Conservation (phyloP, 2,797 vertebrate genomes). For the Anguilla marmorata region DNA sequence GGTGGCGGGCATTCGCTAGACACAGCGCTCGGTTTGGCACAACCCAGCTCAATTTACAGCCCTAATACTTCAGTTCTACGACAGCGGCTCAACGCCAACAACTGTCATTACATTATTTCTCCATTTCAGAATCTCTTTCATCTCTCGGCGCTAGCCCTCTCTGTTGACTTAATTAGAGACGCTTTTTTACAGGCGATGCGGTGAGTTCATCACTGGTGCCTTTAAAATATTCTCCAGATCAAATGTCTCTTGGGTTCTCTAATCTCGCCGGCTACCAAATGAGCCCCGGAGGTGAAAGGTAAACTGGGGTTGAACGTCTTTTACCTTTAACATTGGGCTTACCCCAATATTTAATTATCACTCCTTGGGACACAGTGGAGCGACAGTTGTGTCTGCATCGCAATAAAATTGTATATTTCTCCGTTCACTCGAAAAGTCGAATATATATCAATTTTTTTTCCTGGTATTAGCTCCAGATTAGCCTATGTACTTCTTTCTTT, state of each 20-base stretch:
- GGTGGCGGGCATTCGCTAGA: conserved; percentile 46
- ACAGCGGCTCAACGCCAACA: conserved; percentile 70
- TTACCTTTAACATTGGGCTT: background rate
- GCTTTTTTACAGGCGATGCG: conserved; percentile 61
- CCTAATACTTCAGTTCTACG: conserved; percentile 65
- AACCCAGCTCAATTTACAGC: conserved; percentile 62
- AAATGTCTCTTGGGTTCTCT: conserved; percentile 63
- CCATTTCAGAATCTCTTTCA: conserved; percentile 76
- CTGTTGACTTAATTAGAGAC: conserved; percentile 73
- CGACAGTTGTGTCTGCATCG: background rate
- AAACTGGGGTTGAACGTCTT: conserved; percentile 45
- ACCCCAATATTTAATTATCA: background rate
- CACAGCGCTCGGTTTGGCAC: conserved; percentile 38
- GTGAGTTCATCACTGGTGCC: conserved; percentile 56
- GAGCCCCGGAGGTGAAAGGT: conserved; percentile 63
- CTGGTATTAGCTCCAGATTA: background rate
- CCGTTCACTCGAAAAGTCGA: background rate
- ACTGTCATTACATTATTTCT: conserved; percentile 69
- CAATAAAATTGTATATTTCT: background rate
- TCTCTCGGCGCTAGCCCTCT: conserved; percentile 65
- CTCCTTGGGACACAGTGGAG: background rate
- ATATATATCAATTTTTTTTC: background rate
- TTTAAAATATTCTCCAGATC: conserved; percentile 61
- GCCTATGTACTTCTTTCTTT: background rate
- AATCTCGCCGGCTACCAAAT: conserved; percentile 52